Evolutionary conservation across 2,797 vertebrate species (phyloP).

Genomic region (Chrosomus eos): DNA sequence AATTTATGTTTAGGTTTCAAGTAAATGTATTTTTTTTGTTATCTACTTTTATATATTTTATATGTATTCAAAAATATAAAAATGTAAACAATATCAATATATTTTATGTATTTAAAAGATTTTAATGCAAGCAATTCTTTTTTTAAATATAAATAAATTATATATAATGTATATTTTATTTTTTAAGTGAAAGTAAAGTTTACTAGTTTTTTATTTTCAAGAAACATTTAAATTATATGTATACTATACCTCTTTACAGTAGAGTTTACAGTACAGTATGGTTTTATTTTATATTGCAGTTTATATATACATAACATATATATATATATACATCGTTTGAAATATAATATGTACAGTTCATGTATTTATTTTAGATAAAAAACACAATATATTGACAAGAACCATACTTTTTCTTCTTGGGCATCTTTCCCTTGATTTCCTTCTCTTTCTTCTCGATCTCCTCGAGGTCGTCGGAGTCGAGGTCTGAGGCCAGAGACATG

Average conservation of each 20-base stretch:
- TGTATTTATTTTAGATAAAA: not conserved
- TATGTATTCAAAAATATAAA: not conserved
- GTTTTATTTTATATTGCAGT: no score
- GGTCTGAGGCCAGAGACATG: constrained; percentile 88
- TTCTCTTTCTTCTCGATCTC: constrained; percentile 78
- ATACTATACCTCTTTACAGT: no score
- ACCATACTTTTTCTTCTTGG: constrained; percentile 65
- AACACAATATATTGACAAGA: not conserved
- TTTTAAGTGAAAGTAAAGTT: no score
- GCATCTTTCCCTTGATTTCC: constrained; percentile 62
- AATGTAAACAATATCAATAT: not conserved
- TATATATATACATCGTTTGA: not conserved
- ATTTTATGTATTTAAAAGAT: not conserved
- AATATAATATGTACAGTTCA: not conserved
- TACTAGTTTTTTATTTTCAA: no score
- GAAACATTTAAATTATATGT: no score
- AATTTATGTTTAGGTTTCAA: not conserved
- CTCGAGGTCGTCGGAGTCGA: constrained; percentile 86
- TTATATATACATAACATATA: no score
- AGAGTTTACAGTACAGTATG: no score
- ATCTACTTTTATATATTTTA: not conserved
- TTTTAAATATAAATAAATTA: no score
- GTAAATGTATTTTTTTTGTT: not conserved
- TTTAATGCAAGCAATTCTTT: no score
- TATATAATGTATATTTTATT: no score